Evolutionary conservation across 2,888 invertebrate species (phyloP), one percentile per base, ranked within the genome.

Genomic region (Acanthococcus lagerstroemiae): DNA sequence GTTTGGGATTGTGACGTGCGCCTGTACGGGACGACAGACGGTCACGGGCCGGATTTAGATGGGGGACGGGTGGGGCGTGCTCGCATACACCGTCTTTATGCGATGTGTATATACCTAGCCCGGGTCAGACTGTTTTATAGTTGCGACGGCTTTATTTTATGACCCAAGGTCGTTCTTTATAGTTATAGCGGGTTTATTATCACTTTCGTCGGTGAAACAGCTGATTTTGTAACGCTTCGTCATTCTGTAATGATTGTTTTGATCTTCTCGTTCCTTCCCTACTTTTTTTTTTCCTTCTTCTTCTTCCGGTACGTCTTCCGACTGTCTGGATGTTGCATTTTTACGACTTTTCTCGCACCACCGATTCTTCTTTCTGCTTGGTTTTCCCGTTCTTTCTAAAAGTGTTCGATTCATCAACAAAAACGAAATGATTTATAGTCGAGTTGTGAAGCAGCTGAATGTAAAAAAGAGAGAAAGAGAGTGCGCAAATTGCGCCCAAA

Each of bases 101-200:
- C n/a, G n/a, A n/a, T n/a, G n/a, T n/a, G n/a, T n/a, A 37, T 9
- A 37, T 58, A 58, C 58, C 58, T 58, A 58, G 45, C 45, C 58
- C 58, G 58, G 45, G 45, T 58, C 58, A 58, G 58, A 58, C 58
- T 45, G 45, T 58, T 58, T 58, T 58, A 58, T 58, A 45, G 58
- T 58, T 45, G 58, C 58, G 58, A 58, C 58, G 58, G 58, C 58
- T 58, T 58, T 58, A 58, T 58, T 58, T 58, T 58, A 58, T 25
- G 58, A 58, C 45, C 25, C 58, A 58, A 58, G 58, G 58, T 58
- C 58, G 58, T 58, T 58, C 45, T 58, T 58, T 58, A 24, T 58
- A 45, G 44, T 58, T 58, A 45, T 58, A 45, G 58, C 45, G 45
- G 25, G 58, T 58, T 58, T 45, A 58, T 58, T 58, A 58, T 58